Evolutionary conservation across 2,113 vertebrate species (phyloP).

Genomic region (Erinaceus europaeus): DNA sequence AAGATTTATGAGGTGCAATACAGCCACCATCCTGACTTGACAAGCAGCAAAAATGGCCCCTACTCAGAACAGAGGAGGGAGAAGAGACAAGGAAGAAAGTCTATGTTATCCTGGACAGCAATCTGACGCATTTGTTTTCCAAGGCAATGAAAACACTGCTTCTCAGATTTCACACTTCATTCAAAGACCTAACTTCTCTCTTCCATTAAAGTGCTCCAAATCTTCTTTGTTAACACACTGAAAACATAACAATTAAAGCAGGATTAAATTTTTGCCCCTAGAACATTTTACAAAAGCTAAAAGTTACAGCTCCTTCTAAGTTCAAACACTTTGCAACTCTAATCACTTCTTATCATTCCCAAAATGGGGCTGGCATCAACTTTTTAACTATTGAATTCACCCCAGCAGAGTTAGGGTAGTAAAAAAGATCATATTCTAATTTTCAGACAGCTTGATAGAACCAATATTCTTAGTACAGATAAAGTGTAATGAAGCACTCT

Average conservation of each 20-base stretch:
- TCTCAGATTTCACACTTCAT: conserved; percentile 55
- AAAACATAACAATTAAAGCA: conserved; percentile 44
- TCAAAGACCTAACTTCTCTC: conserved; percentile 48
- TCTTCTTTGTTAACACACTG: conserved; percentile 35
- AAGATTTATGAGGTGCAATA: conserved; percentile 59
- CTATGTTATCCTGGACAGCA: background rate
- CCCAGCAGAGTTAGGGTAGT: conserved; percentile 66
- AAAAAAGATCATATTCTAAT: conserved; percentile 78
- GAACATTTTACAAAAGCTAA: conserved; percentile 52
- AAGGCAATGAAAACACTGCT: conserved; percentile 40
- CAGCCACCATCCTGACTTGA: background rate
- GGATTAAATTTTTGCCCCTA: conserved; percentile 57
- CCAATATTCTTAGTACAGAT: conserved; percentile 72
- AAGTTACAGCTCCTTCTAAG: conserved; percentile 51
- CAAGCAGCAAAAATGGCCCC: background rate
- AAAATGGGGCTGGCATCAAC: conserved; percentile 51
- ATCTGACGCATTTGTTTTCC: background rate
- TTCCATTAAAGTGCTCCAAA: conserved; percentile 56
- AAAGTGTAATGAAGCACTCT: conserved; percentile 78
- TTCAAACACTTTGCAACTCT: conserved; percentile 73
- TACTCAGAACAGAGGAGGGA: background rate
- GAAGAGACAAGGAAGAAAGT: background rate
- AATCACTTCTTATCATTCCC: conserved; percentile 63
- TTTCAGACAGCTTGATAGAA: conserved; percentile 80
- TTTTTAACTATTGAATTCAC: conserved; percentile 78